Base-by-base conservation (phyloP, 2,888 invertebrate genomes). In the Pseudococcus viburni region DNA sequence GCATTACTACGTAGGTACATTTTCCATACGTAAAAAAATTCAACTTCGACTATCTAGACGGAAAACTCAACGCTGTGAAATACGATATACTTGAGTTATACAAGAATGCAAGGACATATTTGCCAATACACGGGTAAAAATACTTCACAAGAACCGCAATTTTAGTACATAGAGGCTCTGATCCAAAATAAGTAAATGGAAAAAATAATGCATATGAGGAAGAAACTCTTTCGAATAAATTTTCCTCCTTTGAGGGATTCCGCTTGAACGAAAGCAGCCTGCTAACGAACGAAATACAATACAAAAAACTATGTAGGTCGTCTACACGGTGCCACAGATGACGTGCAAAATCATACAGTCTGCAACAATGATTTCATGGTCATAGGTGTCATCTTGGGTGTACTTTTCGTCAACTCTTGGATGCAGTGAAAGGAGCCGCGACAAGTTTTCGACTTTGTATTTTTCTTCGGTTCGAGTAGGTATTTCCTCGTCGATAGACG, bases 51-150 rank as follows among this genome's bases (percentile, higher is more conserved):
- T 33, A 33, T 73, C n/a, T 5, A 26, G 15, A 73, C 39, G 26
- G 73, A 73, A 73, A 73, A 73, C 19, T 64, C 73, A 2, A 39
- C 12, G 6, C 33, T n/a, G 46, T 83, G 80, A 83, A 83, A 83
- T 83, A 83, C 22, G 80, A 83, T 83, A 77, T 12, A 59, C 26
- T 33, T 33, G 26, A 22, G 22, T 22, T 8, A 2, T 19, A 9
- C 15, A 83, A 83, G 46, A 83, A 83, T 83, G 80, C 80, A 46
- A 83, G 80, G 80, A n/a, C 80, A 19, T 46, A 46, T 83, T 46
- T n/a, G 73, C n/a, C 17, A 26, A 33, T 33, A 15, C 7, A 39
- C 39, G 39, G 6, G 39, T 0, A 73, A 73, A 73, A 73, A 39
- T 39, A 6, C 33, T 33, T 26, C 39, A 33, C 33, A 3, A 73